phyloP scores from a whole-genome alignment of 2,113 vertebrate genomes.

The Nothocercus nigrocapillus region DNA sequence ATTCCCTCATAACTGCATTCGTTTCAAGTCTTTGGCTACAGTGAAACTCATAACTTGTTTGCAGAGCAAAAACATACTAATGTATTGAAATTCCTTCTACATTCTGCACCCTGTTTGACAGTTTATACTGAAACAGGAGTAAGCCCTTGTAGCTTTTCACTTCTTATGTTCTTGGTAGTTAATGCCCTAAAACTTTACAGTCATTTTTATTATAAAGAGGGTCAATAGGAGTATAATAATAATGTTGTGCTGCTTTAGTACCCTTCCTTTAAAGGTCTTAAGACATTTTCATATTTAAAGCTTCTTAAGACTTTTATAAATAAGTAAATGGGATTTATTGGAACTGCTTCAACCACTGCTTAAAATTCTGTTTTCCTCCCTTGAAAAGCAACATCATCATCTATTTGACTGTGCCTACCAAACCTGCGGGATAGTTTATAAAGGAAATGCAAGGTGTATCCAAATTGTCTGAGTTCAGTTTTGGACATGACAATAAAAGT shows the following conservation, averaged over 20 bases:
- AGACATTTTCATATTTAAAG: neutral
- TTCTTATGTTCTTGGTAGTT: neutral
- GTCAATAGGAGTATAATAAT: neutral
- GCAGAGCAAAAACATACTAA: neutral
- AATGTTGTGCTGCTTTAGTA: neutral
- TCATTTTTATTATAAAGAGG: neutral
- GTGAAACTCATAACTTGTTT: neutral
- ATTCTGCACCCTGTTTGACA: neutral
- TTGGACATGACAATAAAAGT: neutral
- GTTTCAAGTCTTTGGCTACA: neutral
- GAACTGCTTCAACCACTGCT: neutral
- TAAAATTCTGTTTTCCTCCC: neutral
- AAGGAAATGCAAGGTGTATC: neutral
- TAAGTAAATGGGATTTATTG: neutral
- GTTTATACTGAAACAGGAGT: neutral
- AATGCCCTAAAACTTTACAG: neutral
- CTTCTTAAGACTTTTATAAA: neutral
- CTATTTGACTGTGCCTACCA: neutral
- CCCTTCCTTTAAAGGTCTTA: neutral
- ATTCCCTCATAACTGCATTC: neutral
- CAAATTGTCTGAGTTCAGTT: neutral
- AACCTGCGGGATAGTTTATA: neutral
- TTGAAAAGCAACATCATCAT: neutral
- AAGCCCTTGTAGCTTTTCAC: neutral
- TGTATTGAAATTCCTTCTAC: neutral